Evolutionary conservation across 2,797 vertebrate genomes (phyloP), one percentile per base, ranked within the genome.

Genomic region (Catamblyrhynchus diadema): DNA sequence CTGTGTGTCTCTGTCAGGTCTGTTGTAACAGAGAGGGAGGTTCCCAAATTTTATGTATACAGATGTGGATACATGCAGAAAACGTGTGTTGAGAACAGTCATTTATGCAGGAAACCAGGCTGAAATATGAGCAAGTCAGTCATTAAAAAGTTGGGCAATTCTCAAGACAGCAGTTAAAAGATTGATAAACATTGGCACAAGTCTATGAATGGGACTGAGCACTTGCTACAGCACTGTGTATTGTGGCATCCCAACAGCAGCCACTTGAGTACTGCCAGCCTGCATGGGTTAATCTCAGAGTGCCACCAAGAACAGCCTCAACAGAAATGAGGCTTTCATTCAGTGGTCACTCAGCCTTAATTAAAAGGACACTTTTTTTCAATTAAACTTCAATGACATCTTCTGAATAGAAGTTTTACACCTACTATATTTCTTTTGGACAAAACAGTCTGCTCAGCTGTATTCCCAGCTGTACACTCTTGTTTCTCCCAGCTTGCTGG

Each of bases 11-110:
- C 65, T 54, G 35, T 28, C 37, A 60, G 27, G 59, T 39, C 37
- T 91, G 17, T 48, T 67, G 5, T 2, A 84, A 64, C 6, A 81
- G 21, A 32, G 22, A 78, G 19, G 30, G 39, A 47, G 9, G 24
- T 48, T 75, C 39, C 44, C 71, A 39, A 75, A 44, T 32, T 39
- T 32, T 27, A 11, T 4, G 39, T 12, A 65, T 8, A 23, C 1
- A 12, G 53, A 62, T 24, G 41, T 6, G 0, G 48, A 51, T 27
- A 59, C 0, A 0, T 0, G 0, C 24, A 65, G 35, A 61, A 66
- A 20, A 65, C 22, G 7, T 3, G 2, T 9, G 12, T 30, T 4
- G 5, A 59, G 51, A 89, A 53, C 19, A 74, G 53, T 17, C 14
- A 32, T 72, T 88, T 81, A 45, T 2, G 1, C 11, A 48, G 51